Percentiles rank a stretch among this genome's conserved stretches.
Conservation (phyloP, 1,140 invertebrate genomes). For the Venustaconcha ellipsiformis region DNA sequence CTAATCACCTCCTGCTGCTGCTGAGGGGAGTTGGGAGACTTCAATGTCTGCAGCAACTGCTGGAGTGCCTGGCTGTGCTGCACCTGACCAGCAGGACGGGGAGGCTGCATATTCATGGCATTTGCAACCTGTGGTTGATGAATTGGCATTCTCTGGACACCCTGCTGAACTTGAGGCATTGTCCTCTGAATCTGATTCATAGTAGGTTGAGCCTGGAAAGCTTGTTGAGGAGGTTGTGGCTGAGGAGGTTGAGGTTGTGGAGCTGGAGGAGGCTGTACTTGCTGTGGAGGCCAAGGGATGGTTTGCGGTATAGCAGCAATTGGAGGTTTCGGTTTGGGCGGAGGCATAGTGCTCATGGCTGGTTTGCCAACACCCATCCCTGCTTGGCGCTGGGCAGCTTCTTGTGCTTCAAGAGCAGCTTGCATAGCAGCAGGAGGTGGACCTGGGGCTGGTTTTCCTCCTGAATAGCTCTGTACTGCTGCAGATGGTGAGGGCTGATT, state of each 20-base stretch:
- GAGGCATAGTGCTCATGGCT: constrained; percentile 40
- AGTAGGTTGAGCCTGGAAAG: constrained; percentile 23
- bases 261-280: constrained; percentile 21
- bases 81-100: constrained; percentile 42
- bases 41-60: constrained; percentile 89
- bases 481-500: constrained; percentile 26
- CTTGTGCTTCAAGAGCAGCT: constrained; percentile 91
- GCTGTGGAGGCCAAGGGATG: constrained; percentile 26
- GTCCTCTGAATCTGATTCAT: constrained; percentile 22
- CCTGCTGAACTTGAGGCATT: constrained; percentile 31
- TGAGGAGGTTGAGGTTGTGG: constrained; percentile 21
- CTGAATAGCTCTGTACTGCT: constrained; percentile 28
- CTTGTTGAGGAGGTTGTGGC: constrained; percentile 37
- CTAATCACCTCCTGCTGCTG: constrained; percentile 93
- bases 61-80: constrained; percentile 78
- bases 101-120: constrained; percentile 26
- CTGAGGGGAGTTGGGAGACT: constrained; percentile 89
- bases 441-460: constrained; percentile 73
- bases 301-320: constrained; percentile 28
- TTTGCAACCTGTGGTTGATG: constrained; percentile 16
- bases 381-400: constrained; percentile 76
- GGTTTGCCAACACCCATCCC: constrained; percentile 38
- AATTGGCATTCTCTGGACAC: constrained; percentile 33
- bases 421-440: constrained; percentile 87
- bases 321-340: constrained; percentile 31